A percentile compares a stretch with the other conserved stretches of the same genome.
phyloP scores from a whole-genome alignment of 2,113 vertebrate genomes.

The Rhizomys pruinosus region DNA sequence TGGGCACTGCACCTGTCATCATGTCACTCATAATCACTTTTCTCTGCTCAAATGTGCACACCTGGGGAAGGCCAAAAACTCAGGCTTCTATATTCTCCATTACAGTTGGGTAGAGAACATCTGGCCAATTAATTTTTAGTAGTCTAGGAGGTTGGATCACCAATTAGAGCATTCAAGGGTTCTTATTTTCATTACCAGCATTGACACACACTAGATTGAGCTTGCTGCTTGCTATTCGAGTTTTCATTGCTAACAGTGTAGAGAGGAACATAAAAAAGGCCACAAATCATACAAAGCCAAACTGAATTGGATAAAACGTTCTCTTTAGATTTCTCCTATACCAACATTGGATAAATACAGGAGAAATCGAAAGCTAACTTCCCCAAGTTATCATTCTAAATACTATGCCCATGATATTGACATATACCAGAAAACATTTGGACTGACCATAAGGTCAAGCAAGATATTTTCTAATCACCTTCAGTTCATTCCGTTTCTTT shows the following conservation, averaged over 20 bases:
- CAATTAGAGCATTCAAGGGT: slow-evolving; percentile 67
- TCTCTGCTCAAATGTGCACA: slow-evolving; percentile 76
- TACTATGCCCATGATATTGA: not conserved
- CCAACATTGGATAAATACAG: too few species aligned
- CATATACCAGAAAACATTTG: slow-evolving; percentile 5
- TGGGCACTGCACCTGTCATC: slow-evolving; percentile 67
- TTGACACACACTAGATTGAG: not conserved
- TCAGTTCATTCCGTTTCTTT: slow-evolving; percentile 5
- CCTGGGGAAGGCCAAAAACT: slow-evolving; percentile 72
- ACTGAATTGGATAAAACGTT: slow-evolving; percentile 45
- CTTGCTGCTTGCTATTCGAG: not conserved
- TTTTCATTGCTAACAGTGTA: not conserved
- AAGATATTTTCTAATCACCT: slow-evolving; percentile 44
- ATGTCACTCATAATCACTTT: slow-evolving; percentile 76
- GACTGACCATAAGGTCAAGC: slow-evolving; percentile 12
- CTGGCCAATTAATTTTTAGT: slow-evolving; percentile 79
- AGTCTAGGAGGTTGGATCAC: slow-evolving; percentile 63
- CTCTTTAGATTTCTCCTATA: slow-evolving; percentile 47
- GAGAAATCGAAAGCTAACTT: too few species aligned
- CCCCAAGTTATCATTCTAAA: slow-evolving; percentile 50
- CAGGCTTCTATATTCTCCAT: slow-evolving; percentile 66
- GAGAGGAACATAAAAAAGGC: slow-evolving; percentile 7
- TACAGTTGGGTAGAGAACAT: slow-evolving; percentile 67
- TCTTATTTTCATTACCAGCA: slow-evolving; percentile 66
- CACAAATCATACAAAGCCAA: slow-evolving; percentile 44